A percentile compares a stretch with the other conserved stretches of the same genome.
Conservation (phyloP, 2,797 vertebrate species). For the Malacoctenus gilli region DNA sequence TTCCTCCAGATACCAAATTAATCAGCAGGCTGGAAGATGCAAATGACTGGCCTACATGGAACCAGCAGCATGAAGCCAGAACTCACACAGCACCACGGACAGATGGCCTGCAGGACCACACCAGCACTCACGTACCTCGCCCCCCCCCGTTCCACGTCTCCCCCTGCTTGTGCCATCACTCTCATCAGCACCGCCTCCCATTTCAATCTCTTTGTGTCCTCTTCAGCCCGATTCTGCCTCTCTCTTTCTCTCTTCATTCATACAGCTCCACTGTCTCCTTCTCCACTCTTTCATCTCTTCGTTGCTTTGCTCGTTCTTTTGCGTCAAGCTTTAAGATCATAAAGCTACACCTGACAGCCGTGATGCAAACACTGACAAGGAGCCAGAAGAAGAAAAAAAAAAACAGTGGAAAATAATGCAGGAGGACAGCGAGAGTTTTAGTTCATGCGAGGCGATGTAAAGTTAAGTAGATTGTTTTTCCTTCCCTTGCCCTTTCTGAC, state of each 20-base stretch:
- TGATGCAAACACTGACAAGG: conserved; percentile 19
- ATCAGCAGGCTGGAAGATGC: conserved; percentile 77
- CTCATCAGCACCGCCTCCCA: conserved; percentile 30
- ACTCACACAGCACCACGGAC: conserved; percentile 69
- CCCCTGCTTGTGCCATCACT: conserved; percentile 42
- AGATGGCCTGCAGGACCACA: conserved; percentile 76
- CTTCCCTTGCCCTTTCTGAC: conserved; percentile 60
- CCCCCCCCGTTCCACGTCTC: conserved; percentile 37
- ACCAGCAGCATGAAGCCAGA: conserved; percentile 63
- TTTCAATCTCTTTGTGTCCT: conserved; percentile 19
- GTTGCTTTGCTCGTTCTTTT: conserved; percentile 1
- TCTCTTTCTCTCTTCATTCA: conserved; percentile 4
- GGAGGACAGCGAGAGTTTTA: conserved; percentile 10
- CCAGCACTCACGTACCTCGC: conserved; percentile 46
- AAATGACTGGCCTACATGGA: conserved; percentile 77
- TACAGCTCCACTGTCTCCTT: conserved; percentile 18
- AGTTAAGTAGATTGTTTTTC: conserved; percentile 62
- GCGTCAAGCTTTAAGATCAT: conserved; percentile 14
- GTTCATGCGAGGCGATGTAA: conserved; percentile 44
- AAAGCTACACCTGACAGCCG: conserved; percentile 15
- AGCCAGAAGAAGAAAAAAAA: conserved; percentile 12
- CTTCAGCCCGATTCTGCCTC: conserved; percentile 1
- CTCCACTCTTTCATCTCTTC: conserved; percentile 17
- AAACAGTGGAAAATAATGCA: conserved; percentile 25
- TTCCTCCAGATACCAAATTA: conserved; percentile 75